A percentile compares a stretch with the other conserved stretches of the same genome.
Evolutionary conservation across 2,888 invertebrate genomes (phyloP).

Genomic region (Diogma glabrata): DNA sequence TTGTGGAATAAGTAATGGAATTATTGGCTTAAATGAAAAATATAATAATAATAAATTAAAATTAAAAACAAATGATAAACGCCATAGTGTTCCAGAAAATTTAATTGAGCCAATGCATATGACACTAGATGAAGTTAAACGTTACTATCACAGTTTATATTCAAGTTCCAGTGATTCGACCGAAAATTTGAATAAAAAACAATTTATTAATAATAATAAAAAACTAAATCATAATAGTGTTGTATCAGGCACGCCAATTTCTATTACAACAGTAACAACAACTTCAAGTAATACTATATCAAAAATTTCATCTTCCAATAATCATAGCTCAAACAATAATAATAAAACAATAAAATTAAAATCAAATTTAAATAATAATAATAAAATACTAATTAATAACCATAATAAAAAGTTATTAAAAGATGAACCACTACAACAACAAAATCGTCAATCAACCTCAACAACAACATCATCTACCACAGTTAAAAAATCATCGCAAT

Average conservation of each 20-base stretch:
- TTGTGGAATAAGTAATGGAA: constrained; percentile 7
- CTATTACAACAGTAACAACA: constrained; percentile 7
- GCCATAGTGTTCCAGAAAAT: constrained; percentile 56
- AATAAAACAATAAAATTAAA: constrained; percentile 18
- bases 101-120: constrained; percentile 67
- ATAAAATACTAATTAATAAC: constrained; percentile 37
- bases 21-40: constrained; percentile 3
- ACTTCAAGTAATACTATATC: constrained; percentile 6
- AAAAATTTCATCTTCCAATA: constrained; percentile 3
- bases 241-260: neutral
- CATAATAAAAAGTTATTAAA: constrained; percentile 38
- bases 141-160: constrained; percentile 70
- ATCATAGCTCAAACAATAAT: neutral
- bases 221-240: constrained; percentile 2
- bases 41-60: neutral
- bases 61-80: constrained; percentile 38
- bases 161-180: constrained; percentile 62
- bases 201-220: constrained; percentile 7
- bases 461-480: constrained; percentile 3
- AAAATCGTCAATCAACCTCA: constrained; percentile 1
- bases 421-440: neutral
- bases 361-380: constrained; percentile 41
- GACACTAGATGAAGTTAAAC: constrained; percentile 73
- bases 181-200: constrained; percentile 37
- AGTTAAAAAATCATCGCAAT: constrained; percentile 52